Percentiles rank a stretch among this genome's conserved stretches.
These are phyloP conservation scores for Oscheius myriophilus DNA, from an alignment of 2,888 invertebrate genomes.

Conservation along the genomic window DNA sequence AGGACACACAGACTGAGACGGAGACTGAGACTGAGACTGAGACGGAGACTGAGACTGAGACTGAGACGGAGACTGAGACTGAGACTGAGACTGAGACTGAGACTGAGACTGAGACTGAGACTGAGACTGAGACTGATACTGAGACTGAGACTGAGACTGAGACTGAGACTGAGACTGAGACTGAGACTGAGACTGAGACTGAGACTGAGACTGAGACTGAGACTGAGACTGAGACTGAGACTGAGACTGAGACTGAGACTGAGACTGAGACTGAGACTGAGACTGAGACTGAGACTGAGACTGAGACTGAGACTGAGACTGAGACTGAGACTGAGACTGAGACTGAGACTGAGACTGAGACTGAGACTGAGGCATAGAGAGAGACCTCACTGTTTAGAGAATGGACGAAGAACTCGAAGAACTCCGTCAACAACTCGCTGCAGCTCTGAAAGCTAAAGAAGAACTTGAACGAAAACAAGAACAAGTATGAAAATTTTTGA, in stretches of 20 bases:
- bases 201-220: slow-evolving; percentile 37
- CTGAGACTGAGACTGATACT: neutral
- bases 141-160: too few species aligned
- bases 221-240: slow-evolving; percentile 32
- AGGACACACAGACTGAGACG: slow-evolving; percentile 24
- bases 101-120: slow-evolving; percentile 8
- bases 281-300: too few species aligned
- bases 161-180: too few species aligned
- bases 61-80: too few species aligned
- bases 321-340: slow-evolving; percentile 4
- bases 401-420: slow-evolving; percentile 19
- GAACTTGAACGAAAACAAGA: slow-evolving; percentile 16
- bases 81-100: neutral
- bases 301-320: too few species aligned
- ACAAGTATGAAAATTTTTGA: neutral
- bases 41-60: too few species aligned
- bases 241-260: neutral
- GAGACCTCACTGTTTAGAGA: neutral
- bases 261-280: too few species aligned
- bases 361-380: too few species aligned
- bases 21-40: too few species aligned
- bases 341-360: slow-evolving; percentile 9
- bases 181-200: neutral
- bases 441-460: slow-evolving; percentile 1
- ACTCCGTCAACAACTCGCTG: slow-evolving; percentile 1